Evolutionary conservation across 2,113 vertebrate genomes (phyloP).

Genomic region (Rostratula benghalensis): DNA sequence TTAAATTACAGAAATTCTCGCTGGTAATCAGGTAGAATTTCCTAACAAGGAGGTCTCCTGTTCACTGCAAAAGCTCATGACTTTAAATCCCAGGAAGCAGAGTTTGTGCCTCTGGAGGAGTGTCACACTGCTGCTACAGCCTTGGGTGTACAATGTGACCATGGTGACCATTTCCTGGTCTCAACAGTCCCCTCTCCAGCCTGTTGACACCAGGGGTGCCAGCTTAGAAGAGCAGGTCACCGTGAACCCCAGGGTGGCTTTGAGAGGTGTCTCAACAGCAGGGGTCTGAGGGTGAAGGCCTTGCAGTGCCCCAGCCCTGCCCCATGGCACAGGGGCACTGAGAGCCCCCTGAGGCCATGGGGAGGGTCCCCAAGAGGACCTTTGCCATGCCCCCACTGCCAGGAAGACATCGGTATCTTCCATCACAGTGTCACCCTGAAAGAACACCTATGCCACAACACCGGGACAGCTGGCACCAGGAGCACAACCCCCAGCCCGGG

Average conservation of each 20-base stretch:
- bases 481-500: accelerated
- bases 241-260: neutral
- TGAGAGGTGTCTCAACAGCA: neutral
- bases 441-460: neutral
- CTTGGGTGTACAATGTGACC: neutral
- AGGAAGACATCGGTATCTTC: neutral
- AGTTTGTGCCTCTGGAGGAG: neutral
- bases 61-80: neutral
- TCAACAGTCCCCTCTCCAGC: accelerated
- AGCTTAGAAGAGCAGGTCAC: neutral
- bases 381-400: accelerated
- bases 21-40: neutral
- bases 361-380: neutral
- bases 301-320: neutral
- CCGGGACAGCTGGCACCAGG: neutral
- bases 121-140: accelerated
- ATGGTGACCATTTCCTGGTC: neutral
- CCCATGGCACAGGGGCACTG: accelerated
- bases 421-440: neutral
- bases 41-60: neutral
- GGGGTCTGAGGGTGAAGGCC: too few relatives aligned
- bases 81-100: neutral
- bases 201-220: too few relatives aligned
- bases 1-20: neutral
- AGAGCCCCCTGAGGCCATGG: too few relatives aligned